Percentiles rank a stretch among this genome's conserved stretches.
phyloP scores from a whole-genome alignment of 1,140 invertebrate species.

The Ceratoteleas bidentatus region DNA sequence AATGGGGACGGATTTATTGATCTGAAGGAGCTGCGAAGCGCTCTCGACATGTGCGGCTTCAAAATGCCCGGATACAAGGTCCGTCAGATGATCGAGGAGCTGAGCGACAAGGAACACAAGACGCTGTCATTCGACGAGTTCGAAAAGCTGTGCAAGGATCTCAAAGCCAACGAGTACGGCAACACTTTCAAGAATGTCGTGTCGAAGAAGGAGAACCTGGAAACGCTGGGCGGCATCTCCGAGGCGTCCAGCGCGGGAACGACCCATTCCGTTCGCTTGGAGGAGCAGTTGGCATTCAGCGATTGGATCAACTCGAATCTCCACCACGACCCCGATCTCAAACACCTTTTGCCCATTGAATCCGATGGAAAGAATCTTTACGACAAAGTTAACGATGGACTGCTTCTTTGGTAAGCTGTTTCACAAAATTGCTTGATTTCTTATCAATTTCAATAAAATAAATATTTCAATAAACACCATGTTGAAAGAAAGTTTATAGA shows the following conservation, averaged over 20 bases:
- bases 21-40: constrained; percentile 92
- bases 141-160: constrained; percentile 92
- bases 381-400: constrained; percentile 97
- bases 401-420: constrained; percentile 94
- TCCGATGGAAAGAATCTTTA: constrained; percentile 94
- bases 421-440: too few relatives aligned
- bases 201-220: constrained; percentile 95
- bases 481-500: too few relatives aligned
- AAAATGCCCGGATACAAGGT: constrained; percentile 97
- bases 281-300: constrained; percentile 98
- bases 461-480: too few relatives aligned
- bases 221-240: constrained; percentile 96
- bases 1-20: constrained; percentile 96
- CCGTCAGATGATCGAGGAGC: constrained; percentile 94
- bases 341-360: constrained; percentile 95
- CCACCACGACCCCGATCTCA: constrained; percentile 92
- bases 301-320: constrained; percentile 99
- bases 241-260: constrained; percentile 96
- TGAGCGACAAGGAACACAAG: constrained; percentile 88
- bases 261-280: constrained; percentile 95
- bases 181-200: constrained; percentile 95
- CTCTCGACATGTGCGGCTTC: constrained; percentile 94
- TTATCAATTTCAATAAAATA: too few relatives aligned
- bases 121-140: constrained; percentile 94
- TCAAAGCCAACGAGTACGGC: constrained; percentile 94